Percentiles rank a stretch among this genome's conserved stretches.
Conservation (phyloP, 2,888 invertebrate genomes). For the Epinotia brunnichana region DNA sequence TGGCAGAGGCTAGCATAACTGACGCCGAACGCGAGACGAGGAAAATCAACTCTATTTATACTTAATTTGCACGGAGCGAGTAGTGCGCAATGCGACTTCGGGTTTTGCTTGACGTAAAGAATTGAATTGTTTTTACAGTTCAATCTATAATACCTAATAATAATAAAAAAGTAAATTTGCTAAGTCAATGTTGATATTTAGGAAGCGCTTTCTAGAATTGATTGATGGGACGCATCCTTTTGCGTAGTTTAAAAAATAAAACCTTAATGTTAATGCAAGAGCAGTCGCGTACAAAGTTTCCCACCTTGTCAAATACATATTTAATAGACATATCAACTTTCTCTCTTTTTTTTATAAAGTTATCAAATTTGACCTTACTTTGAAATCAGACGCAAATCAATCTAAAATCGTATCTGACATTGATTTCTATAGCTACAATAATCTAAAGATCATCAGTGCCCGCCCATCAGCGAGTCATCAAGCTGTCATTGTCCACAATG, state of each 20-base stretch:
- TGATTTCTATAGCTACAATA: slow-evolving; percentile 27
- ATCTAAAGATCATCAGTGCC: slow-evolving; percentile 19
- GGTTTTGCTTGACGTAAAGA: not conserved
- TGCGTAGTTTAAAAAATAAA: too few species aligned
- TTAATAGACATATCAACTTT: slow-evolving; percentile 15
- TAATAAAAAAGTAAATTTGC: too few species aligned
- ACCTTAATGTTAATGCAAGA: not conserved
- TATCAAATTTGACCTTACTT: slow-evolving; percentile 19
- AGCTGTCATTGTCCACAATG: slow-evolving; percentile 27
- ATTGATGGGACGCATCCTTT: too few species aligned
- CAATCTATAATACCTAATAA: too few species aligned
- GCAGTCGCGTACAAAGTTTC: not conserved
- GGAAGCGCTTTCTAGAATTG: not conserved
- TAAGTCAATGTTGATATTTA: not conserved
- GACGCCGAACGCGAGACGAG: too few species aligned
- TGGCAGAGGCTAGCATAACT: too few species aligned
- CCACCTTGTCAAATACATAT: not conserved
- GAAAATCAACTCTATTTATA: too few species aligned
- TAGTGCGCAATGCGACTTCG: not conserved
- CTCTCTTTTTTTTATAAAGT: slow-evolving; percentile 13
- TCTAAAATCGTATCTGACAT: slow-evolving; percentile 1
- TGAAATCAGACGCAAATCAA: slow-evolving; percentile 3
- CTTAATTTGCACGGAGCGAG: too few species aligned
- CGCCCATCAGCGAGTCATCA: slow-evolving; percentile 25
- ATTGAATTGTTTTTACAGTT: not conserved